Evolutionary conservation across 92 coral and sea anemone genomes (phyloP), one percentile per base, ranked within the genome.

Genomic region (Phenganax subtilis): DNA sequence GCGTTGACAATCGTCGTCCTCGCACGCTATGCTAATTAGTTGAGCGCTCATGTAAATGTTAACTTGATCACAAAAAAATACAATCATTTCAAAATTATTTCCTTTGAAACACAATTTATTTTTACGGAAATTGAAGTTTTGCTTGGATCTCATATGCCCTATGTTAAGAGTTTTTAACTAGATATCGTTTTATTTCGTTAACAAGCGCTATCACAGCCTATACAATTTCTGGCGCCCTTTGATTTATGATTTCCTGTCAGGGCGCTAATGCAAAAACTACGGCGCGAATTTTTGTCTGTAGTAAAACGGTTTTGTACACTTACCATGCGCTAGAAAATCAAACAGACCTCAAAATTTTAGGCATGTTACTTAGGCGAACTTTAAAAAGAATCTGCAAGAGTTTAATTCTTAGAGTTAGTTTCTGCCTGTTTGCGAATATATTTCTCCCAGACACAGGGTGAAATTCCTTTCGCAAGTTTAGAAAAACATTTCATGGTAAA

Each of bases 221-320:
- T 29, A 76, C 70, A 4, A 76, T 31, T 59, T 62, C 57, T 79
- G 83, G 83, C 83, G 83, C 83, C 83, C 83, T 63, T 55, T 79
- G 83, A 79, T 79, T 79, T 79, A 79, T 79, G 83, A 54, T 64
- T 79, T 79, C 83, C 83, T 79, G 83, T 79, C 83, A 64, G 59
- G 83, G 74, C 51, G 74, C 61, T 79, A 76, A 76, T 57, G 44
- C 56, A 29, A 31, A 79, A 51, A 65, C 74, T 64, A 54, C 83
- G 60, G 74, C 62, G 47, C 56, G 62, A 12, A 0, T 10, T 64
- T 68, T 12, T 10, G 73, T 20, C 73, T 68, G 17, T 0, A 68
- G 6, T 37, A 37, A 37, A 68, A 30, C 54, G 14, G 73, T 30
- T 68, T 53, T 68, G 73, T 28, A 68, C 73, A 68, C 14, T 0